Conservation (phyloP, 35 echinoderm and acorn worm species). For the Diadema setosum region DNA sequence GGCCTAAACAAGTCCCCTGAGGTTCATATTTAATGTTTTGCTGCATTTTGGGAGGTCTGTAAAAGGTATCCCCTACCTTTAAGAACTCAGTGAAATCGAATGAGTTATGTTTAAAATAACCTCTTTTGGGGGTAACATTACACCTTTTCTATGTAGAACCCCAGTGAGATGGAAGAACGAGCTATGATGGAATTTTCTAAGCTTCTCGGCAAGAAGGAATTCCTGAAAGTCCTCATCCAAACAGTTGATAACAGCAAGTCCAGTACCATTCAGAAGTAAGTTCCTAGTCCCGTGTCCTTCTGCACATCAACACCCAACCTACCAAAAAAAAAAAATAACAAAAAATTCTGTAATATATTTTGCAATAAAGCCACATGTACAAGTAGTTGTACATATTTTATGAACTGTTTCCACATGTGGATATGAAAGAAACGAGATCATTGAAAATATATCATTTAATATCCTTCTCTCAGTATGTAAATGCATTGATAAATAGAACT, state of each 20-base stretch:
- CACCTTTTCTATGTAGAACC: background rate
- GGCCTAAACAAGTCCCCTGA: too few species aligned
- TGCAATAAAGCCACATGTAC: too few species aligned
- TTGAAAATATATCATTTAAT: background rate
- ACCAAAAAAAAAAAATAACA: background rate
- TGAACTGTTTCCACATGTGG: background rate
- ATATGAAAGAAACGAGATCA: background rate
- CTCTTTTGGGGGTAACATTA: too few species aligned
- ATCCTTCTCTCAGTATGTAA: too few species aligned
- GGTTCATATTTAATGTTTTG: too few species aligned
- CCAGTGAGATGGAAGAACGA: background rate
- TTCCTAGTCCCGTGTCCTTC: too few species aligned
- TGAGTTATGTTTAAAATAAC: too few species aligned
- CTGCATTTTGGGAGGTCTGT: too few species aligned
- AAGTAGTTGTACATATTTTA: background rate
- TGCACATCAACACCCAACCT: too few species aligned
- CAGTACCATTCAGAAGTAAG: background rate
- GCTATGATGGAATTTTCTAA: background rate
- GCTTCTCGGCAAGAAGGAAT: background rate
- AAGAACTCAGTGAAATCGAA: too few species aligned
- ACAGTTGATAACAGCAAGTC: background rate
- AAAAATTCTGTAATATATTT: background rate
- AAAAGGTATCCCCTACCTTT: too few species aligned
- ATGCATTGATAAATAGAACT: too few species aligned
- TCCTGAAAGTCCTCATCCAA: background rate